Evolutionary conservation across 2,797 vertebrate genomes (phyloP), one percentile per base, ranked within the genome.

Genomic region (Serranus cabrilla): DNA sequence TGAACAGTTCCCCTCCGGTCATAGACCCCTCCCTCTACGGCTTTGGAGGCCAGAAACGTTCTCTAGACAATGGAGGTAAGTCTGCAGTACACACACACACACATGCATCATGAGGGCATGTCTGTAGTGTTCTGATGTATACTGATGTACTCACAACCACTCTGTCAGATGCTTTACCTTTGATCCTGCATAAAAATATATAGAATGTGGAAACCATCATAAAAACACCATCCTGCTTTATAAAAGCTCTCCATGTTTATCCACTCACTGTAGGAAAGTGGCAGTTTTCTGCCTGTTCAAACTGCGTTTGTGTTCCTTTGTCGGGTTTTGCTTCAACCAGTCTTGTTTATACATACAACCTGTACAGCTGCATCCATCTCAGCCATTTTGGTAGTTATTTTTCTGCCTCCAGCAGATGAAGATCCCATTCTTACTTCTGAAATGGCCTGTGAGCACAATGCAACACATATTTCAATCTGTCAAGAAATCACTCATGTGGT

Each of bases 1-100:
- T 99, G 95, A 99, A 98, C 94, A 98, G 96, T 89, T 96, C 97
- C 51, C 95, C 97, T 79, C 95, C 97, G 0, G 96, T 97, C 43
- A 93, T 99, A 81, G 98, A 99, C 90, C 96, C 97, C 1, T 96
- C 97, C 2, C 94, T 98, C 25, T 99, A 99, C 0, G 96, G 96
- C 79, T 99, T 98, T 31, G 97, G 97, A 91, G 95, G 95, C 31
- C 98, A 96, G 68, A 99, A 99, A 72, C 95, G 97, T 81, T 96
- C 98, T 42, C 83, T 99, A 93, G 98, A 99, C 77, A 98, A 99
- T 21, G 97, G 97, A 95, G 98, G 98, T 97, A 93, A 97, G 93
- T 25, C 31, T 52, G 47, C 13, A 57, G n/a, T 34, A 27, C 11
- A 31, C 4, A 23, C 2, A 50, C 34, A 25, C 16, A 46, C 13